Conservation (phyloP, 2,888 invertebrate species). For the Andrena marginata region DNA sequence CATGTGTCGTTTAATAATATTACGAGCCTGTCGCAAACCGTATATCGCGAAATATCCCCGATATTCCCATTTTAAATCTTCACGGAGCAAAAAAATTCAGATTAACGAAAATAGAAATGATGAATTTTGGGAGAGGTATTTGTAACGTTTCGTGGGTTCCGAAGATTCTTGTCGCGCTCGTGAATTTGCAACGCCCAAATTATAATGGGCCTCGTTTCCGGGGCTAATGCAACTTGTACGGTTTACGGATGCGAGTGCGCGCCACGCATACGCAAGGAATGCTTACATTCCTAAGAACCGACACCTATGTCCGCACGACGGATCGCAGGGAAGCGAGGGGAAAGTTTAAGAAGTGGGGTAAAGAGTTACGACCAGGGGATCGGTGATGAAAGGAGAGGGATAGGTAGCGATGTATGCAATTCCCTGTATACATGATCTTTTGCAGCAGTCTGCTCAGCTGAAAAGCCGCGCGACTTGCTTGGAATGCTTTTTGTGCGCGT, state of each 20-base stretch:
- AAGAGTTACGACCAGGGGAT: slow-evolving; percentile 9
- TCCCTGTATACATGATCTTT: slow-evolving; percentile 10
- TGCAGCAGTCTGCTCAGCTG: neutral
- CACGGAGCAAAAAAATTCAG: neutral
- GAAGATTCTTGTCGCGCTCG: neutral
- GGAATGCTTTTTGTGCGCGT: slow-evolving; percentile 4
- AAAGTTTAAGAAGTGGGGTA: slow-evolving; percentile 35
- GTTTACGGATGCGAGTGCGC: neutral
- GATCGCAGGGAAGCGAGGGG: slow-evolving; percentile 43
- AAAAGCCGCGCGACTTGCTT: slow-evolving; percentile 4
- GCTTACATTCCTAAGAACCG: slow-evolving; percentile 61
- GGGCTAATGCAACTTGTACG: neutral
- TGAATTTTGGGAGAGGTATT: neutral
- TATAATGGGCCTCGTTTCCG: slow-evolving; percentile 11
- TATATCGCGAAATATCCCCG: too few species aligned
- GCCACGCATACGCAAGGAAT: slow-evolving; percentile 33
- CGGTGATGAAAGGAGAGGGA: slow-evolving; percentile 9
- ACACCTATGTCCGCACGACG: slow-evolving; percentile 59
- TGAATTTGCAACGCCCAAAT: neutral
- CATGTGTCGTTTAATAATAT: neutral
- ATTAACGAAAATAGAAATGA: neutral
- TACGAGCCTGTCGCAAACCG: too few species aligned
- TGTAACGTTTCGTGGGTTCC: neutral
- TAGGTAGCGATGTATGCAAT: slow-evolving; percentile 11
- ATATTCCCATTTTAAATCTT: neutral